Conservation (phyloP, 2,797 vertebrate genomes). For the Dendrocincla fuliginosa region DNA sequence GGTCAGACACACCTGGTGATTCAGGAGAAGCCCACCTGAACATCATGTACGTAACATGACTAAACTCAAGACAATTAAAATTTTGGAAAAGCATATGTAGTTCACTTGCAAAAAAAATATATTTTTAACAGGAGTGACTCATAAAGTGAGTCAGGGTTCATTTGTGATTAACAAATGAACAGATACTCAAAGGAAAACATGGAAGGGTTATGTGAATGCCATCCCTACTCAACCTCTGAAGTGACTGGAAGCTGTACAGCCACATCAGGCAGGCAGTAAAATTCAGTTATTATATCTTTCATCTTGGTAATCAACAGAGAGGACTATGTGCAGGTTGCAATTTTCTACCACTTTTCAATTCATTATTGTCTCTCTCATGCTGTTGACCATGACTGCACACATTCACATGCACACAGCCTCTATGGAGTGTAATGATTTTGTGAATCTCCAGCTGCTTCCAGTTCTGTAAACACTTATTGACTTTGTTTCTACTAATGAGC, state of each 20-base stretch:
- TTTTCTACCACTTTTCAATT: not conserved
- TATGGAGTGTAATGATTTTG: not conserved
- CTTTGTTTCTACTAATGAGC: slow-evolving; percentile 59
- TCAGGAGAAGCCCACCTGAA: not conserved
- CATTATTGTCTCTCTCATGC: not conserved
- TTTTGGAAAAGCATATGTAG: not conserved
- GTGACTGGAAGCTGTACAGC: not conserved
- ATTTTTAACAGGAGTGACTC: not conserved
- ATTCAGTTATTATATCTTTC: not conserved
- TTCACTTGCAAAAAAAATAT: not conserved
- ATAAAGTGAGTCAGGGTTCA: not conserved
- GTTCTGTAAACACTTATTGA: slow-evolving; percentile 46
- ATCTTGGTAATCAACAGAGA: not conserved
- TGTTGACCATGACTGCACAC: not conserved
- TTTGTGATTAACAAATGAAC: not conserved
- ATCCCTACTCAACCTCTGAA: not conserved
- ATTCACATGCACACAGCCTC: not conserved
- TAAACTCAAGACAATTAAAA: not conserved
- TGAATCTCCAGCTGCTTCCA: slow-evolving; percentile 27
- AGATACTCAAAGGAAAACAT: not conserved
- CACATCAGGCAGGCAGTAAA: not conserved
- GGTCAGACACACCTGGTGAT: not conserved
- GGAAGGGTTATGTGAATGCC: not conserved
- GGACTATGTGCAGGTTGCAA: not conserved
- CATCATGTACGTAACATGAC: not conserved